Base-by-base conservation (phyloP, 1,140 invertebrate species). In the Asbolus verrucosus region DNA sequence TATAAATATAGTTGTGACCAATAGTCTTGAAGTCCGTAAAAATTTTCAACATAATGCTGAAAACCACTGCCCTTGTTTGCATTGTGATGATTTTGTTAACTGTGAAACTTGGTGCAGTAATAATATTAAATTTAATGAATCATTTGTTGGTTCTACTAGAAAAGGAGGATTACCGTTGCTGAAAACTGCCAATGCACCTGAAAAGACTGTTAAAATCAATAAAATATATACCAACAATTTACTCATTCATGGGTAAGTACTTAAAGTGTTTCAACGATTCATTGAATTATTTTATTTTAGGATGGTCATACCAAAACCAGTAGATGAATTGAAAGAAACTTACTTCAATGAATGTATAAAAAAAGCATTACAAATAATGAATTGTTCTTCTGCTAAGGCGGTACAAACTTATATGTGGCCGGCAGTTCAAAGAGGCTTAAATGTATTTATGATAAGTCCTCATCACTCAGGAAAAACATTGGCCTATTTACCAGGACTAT, bases 381-480 rank as follows among this genome's bases (percentile, higher is more conserved):
- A 41, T 41, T 41, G 39, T 15, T 3, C 39, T 3, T 41, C 39
- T 2, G 11, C 39, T 1, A 41, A 41, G 16, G 39, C 13, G 6
- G 6, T 41, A 11, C 39, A 41, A 15, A 8, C 39, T 41, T 50
- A 50, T 14, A 21, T 50, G 16, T 50, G 43, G 43, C 43, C 43
- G 9, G 43, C 43, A 6, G 16, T 50, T 21, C 43, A 50, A 21
- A 50, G 43, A 21, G 43, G 43, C 8, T 21, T 50, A 19, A 50
- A n/a, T 14, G 19, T 21, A 1, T 50, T 50, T n/a, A 50, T 50
- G 43, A 13, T 50, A 1, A 18, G 16, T 19, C 6, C 43, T 21
- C 43, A 15, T 8, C n/a, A 50, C 6, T 19, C 16, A 2, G 43
- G 43, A 8, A 50, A 50, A 50, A 50, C 43, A 19, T 50, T 50